Evolutionary conservation across 2,888 invertebrate species (phyloP).

Genomic region (Spilosoma lubricipeda): DNA sequence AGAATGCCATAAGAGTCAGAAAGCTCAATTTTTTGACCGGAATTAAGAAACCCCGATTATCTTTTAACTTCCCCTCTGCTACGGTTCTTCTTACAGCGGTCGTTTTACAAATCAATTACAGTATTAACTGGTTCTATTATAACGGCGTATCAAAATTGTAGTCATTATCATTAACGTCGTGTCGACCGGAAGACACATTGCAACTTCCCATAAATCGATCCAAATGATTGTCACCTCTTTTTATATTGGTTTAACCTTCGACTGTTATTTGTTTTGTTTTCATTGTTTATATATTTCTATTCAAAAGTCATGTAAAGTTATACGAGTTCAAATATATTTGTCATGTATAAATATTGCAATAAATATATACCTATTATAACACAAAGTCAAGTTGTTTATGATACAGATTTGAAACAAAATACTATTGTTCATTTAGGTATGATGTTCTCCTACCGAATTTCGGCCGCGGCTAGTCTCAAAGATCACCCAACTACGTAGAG

Average conservation of each 20-base stretch:
- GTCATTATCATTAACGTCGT: conserved; percentile 2
- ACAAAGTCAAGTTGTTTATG: too few relatives aligned
- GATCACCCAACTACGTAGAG: too few relatives aligned
- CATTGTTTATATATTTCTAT: not conserved
- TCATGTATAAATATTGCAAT: not conserved
- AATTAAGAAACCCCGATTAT: not conserved
- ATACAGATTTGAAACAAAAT: too few relatives aligned
- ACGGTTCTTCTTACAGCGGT: not conserved
- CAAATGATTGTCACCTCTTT: conserved; percentile 7
- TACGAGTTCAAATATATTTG: not conserved
- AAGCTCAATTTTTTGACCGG: not conserved
- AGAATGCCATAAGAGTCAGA: not conserved
- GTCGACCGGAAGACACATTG: conserved; percentile 6
- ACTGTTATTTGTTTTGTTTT: not conserved
- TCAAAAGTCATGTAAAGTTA: too few relatives aligned
- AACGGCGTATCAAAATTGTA: not conserved
- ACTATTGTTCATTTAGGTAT: too few relatives aligned
- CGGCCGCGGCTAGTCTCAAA: too few relatives aligned
- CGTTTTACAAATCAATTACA: not conserved
- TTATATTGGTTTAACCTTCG: conserved; percentile 1
- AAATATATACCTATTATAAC: too few relatives aligned
- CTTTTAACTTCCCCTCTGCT: not conserved
- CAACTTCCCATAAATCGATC: conserved; percentile 4
- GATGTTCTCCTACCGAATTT: too few relatives aligned
- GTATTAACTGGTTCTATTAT: too few relatives aligned